These are phyloP conservation scores for Drosophila neotestacea DNA, from an alignment of 2,888 invertebrate species.

Conservation along the genomic window DNA sequence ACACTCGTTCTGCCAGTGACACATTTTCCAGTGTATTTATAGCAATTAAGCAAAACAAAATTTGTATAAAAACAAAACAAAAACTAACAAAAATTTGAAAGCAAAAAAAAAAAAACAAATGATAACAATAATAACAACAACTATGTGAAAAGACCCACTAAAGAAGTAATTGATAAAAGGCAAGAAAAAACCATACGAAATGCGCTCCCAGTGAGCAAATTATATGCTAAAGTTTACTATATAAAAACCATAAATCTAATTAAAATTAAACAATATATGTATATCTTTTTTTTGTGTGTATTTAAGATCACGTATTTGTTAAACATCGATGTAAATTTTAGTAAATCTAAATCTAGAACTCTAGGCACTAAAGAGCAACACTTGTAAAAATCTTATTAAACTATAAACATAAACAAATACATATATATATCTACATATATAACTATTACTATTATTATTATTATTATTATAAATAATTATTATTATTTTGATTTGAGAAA, in stretches of 20 bases:
- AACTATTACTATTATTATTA: constrained; percentile 39
- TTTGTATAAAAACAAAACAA: constrained; percentile 52
- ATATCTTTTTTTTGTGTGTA: constrained; percentile 45
- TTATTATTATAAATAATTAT: constrained; percentile 38
- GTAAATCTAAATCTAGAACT: constrained; percentile 71
- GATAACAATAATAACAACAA: constrained; percentile 36
- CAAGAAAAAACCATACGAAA: constrained; percentile 36
- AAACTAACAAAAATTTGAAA: constrained; percentile 25
- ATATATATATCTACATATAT: constrained; percentile 23
- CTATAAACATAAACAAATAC: constrained; percentile 17
- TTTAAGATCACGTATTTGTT: constrained; percentile 66
- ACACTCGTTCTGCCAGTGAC: constrained; percentile 45
- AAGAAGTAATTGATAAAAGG: constrained; percentile 23
- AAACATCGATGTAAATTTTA: constrained; percentile 73
- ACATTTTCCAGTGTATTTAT: constrained; percentile 79
- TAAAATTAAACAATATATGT: constrained; percentile 28
- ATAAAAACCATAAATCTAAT: constrained; percentile 30
- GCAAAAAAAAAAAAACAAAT: constrained; percentile 17
- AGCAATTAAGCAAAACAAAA: constrained; percentile 47
- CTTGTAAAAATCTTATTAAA: constrained; percentile 60
- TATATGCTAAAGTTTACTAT: constrained; percentile 58
- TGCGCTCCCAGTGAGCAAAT: constrained; percentile 50
- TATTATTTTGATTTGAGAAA: constrained; percentile 22
- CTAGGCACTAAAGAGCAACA: constrained; percentile 69
- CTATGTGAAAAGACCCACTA: constrained; percentile 46